Base-by-base conservation (phyloP, 2,113 vertebrate species). In the Scopus umbretta region DNA sequence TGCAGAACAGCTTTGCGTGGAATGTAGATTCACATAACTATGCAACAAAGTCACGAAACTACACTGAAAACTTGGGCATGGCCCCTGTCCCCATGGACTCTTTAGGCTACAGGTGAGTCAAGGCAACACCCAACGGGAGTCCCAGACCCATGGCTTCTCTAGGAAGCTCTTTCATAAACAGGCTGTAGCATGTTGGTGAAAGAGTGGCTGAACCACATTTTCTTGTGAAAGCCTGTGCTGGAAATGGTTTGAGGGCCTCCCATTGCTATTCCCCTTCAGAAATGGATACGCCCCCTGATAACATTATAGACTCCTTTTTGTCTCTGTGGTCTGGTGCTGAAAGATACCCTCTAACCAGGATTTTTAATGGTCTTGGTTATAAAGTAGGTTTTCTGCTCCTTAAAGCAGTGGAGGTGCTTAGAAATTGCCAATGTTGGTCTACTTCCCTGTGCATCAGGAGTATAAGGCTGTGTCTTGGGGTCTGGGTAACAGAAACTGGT, bases 31-130 rank as follows among this genome's bases (percentile, higher is more conserved):
- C 98, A 55, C 97, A 99, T 81, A 97, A 98, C 97, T 99, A 98
- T 70, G 94, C 98, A 80, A 96, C 98, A 80, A 99, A 99, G 97
- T 96, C 98, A 45, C 98, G 99, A 6, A 98, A 98, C 98, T 99
- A 99, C 65, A 97, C 98, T 14, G 99, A 99, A 12, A 98, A 97
- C 34, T 74, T 98, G 61, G 97, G 98, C 12, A 30, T 97, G 58
- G 92, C 93, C 40, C 72, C 98, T 59, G 97, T 93, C 36, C 96
- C 98, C 78, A 91, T 97, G 17, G 99, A 99, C 52, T 98, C 98
- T 53, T 94, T 98, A 97, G 98, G 98, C 67, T 98, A 99, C 97
- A 98, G 98, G 99, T 99, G 94, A 94, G 98, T 86, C 23, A 75
- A 76, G 43, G 50, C 74, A 82, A 11, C 70, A 86, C 11, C 43